These are phyloP conservation scores for Galerucella pusilla DNA, from an alignment of 2,888 invertebrate species.

Conservation along the genomic window DNA sequence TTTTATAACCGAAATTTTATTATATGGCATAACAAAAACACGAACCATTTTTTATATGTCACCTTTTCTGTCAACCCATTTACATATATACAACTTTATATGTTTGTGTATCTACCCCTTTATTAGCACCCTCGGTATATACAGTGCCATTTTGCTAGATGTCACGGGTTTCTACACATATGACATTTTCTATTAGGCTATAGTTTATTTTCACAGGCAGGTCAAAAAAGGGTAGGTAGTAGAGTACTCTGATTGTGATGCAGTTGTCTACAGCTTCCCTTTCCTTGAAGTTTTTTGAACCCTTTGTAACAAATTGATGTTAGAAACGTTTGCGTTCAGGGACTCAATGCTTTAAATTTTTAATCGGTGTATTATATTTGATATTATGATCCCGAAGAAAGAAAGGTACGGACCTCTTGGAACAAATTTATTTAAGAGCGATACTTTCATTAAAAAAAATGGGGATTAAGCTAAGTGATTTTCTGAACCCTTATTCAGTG, in stretches of 20 bases:
- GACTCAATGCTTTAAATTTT: slow-evolving; percentile 5
- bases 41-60: background rate
- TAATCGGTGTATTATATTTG: background rate
- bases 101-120: slow-evolving; percentile 44
- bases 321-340: slow-evolving; percentile 1
- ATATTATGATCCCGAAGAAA: background rate
- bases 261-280: slow-evolving; percentile 19
- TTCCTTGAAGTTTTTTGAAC: slow-evolving; percentile 11
- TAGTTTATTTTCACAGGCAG: slow-evolving; percentile 33
- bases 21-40: slow-evolving; percentile 2
- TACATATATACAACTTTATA: slow-evolving; percentile 39
- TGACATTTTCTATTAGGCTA: slow-evolving; percentile 34
- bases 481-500: too few species aligned
- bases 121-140: slow-evolving; percentile 40
- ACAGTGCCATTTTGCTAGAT: slow-evolving; percentile 36
- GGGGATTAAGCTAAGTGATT: too few species aligned
- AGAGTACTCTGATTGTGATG: slow-evolving; percentile 5
- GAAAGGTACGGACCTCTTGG: too few species aligned
- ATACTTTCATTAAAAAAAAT: too few species aligned
- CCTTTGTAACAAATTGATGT: background rate
- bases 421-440: too few species aligned
- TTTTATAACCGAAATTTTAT: background rate
- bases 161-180: slow-evolving; percentile 34
- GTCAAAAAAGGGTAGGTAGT: slow-evolving; percentile 22
- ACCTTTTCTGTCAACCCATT: slow-evolving; percentile 19